Evolutionary conservation across 2,888 invertebrate genomes (phyloP).

Genomic region (Coremacera marginata): DNA sequence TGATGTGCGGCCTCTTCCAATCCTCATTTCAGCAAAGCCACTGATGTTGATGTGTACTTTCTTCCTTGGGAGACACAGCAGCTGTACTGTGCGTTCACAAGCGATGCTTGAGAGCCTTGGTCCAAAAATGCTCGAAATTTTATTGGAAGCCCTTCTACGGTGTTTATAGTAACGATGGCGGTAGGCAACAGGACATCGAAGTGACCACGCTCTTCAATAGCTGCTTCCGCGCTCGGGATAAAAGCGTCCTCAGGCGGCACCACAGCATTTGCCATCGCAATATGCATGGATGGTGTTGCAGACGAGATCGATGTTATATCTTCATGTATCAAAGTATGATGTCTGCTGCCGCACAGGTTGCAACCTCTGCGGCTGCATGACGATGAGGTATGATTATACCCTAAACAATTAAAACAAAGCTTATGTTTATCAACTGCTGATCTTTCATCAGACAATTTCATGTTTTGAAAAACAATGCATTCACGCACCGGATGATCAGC

Average conservation of each 20-base stretch:
- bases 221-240: too few species aligned
- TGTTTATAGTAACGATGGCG: not conserved
- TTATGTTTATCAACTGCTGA: not conserved
- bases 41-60: not conserved
- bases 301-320: not conserved
- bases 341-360: not conserved
- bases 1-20: not conserved
- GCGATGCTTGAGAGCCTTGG: not conserved
- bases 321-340: not conserved
- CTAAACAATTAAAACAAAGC: not conserved
- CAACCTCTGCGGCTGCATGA: not conserved
- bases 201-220: too few species aligned
- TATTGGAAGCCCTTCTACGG: not conserved
- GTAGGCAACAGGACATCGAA: not conserved
- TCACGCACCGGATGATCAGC: not conserved
- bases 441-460: not conserved
- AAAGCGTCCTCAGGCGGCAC: too few species aligned
- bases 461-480: not conserved
- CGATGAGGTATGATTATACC: not conserved
- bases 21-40: not conserved
- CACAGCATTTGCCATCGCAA: too few species aligned
- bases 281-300: not conserved
- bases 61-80: not conserved
- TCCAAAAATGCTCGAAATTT: conserved; percentile 5
- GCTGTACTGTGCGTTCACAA: not conserved